These are phyloP conservation scores for Carlito syrichta DNA, from an alignment of 2,113 vertebrate species.

Conservation along the genomic window DNA sequence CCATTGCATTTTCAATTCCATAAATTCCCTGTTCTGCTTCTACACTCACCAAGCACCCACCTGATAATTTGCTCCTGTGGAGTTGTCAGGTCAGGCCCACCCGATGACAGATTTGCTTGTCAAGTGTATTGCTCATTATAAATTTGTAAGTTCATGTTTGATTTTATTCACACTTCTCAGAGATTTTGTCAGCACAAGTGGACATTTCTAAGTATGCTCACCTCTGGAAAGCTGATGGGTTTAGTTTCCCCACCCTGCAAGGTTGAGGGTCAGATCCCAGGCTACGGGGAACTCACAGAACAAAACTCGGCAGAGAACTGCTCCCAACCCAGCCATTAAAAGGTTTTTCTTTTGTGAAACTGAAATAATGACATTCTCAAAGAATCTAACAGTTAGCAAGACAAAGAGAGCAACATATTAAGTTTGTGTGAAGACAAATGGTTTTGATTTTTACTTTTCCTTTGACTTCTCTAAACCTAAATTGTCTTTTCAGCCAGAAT, in stretches of 20 bases:
- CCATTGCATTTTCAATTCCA: background rate
- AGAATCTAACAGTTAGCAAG: background rate
- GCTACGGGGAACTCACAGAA: background rate
- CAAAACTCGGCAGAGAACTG: background rate
- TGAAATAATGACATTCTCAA: background rate
- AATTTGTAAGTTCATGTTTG: background rate
- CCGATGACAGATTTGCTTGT: background rate
- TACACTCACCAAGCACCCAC: background rate
- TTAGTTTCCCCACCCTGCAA: background rate
- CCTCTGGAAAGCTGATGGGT: background rate
- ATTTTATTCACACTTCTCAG: background rate
- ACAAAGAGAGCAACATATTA: background rate
- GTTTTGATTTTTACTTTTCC: constrained; percentile 25
- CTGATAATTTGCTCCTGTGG: background rate
- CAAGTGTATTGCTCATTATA: background rate
- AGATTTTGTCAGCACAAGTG: background rate
- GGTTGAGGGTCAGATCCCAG: background rate
- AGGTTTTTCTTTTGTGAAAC: background rate
- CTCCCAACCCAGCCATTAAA: background rate
- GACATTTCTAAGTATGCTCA: background rate
- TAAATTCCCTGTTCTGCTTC: background rate
- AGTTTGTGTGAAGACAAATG: background rate
- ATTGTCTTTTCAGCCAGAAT: constrained; percentile 8
- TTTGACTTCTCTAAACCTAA: background rate
- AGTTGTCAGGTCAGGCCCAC: background rate